Base-by-base conservation (phyloP, 2,888 invertebrate species). In the Nebria brevicollis region DNA sequence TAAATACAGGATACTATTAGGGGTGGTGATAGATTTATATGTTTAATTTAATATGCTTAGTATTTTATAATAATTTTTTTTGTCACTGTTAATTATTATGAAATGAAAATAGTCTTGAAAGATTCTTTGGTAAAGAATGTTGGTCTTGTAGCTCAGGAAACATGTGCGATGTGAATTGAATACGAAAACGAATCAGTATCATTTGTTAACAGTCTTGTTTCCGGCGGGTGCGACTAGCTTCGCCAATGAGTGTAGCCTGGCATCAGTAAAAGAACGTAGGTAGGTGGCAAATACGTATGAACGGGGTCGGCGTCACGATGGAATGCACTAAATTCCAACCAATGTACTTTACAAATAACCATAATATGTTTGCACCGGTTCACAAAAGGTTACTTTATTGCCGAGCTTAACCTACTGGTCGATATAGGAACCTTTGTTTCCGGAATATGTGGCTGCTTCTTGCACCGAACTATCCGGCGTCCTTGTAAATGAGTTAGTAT, bases 121-220 rank as follows among this genome's bases (percentile, higher is more conserved):
- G 4, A 34, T 34, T 34, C 34, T 34, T 34, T 34, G 34, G 34
- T 5, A 34, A 34, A 34, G 4, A 34, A 34, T 34, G 2, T 34
- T 34, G 34, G 5, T 4, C 4, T 34, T 54, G 54, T 13, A 7
- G 13, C 4, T 2, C 54, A 54, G 4, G 13, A 11, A 54, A 54
- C 8, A 54, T 54, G 4, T 13, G 54, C 7, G 54, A 54, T 54
- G 54, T 11, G 54, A 13, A 54, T 54, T 13, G 70, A 77, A 20
- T 42, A 70, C 70, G 70, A 70, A 68, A 77, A 77, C 70, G 54
- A 70, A 66, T 77, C 54, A 70, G 54, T 54, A 70, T 70, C 77
- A 77, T 77, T 77, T 77, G 77, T 77, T 70, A 77, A 70, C 68
- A 77, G 77, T 77, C 68, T 54, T 70, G 43, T 77, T 34, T 77